phyloP scores from a whole-genome alignment of 2,113 vertebrate species.

The Nansenia antarctica region DNA sequence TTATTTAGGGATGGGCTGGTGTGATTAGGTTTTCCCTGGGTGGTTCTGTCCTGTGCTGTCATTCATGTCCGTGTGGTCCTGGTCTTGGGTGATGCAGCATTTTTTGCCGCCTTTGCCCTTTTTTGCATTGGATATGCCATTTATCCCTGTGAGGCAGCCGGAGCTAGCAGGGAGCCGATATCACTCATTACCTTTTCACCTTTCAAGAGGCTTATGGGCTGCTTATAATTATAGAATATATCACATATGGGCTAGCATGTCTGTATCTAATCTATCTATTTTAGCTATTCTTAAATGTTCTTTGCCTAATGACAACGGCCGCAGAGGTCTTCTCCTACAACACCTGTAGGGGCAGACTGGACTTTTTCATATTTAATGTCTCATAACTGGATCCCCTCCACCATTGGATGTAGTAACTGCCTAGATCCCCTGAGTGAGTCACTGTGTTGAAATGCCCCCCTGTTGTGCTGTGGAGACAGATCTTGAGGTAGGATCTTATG shows the following conservation, averaged over 20 bases:
- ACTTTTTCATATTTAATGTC: neutral
- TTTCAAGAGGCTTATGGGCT: slow-evolving; percentile 33
- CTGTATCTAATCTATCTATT: slow-evolving; percentile 13
- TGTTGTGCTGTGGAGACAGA: neutral
- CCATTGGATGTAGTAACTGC: neutral
- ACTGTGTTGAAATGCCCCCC: neutral
- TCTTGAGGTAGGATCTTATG: neutral
- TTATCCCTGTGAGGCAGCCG: slow-evolving; percentile 13
- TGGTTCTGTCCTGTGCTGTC: slow-evolving; percentile 15
- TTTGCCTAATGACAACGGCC: neutral
- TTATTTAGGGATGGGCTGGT: neutral
- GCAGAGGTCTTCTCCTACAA: neutral
- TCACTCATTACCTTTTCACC: slow-evolving; percentile 41
- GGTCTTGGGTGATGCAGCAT: slow-evolving; percentile 38
- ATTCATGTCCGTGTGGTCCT: slow-evolving; percentile 23
- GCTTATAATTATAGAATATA: neutral
- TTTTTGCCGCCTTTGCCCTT: slow-evolving; percentile 58
- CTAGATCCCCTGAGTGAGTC: neutral
- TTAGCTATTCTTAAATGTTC: slow-evolving; percentile 15
- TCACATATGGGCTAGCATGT: neutral
- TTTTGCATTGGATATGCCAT: slow-evolving; percentile 37
- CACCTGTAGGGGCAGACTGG: neutral
- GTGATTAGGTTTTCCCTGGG: neutral
- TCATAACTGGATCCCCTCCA: neutral
- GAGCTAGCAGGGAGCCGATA: neutral